Evolutionary conservation across 2,113 vertebrate species (phyloP), one percentile per base, ranked within the genome.

Genomic region (Furnarius figulus): DNA sequence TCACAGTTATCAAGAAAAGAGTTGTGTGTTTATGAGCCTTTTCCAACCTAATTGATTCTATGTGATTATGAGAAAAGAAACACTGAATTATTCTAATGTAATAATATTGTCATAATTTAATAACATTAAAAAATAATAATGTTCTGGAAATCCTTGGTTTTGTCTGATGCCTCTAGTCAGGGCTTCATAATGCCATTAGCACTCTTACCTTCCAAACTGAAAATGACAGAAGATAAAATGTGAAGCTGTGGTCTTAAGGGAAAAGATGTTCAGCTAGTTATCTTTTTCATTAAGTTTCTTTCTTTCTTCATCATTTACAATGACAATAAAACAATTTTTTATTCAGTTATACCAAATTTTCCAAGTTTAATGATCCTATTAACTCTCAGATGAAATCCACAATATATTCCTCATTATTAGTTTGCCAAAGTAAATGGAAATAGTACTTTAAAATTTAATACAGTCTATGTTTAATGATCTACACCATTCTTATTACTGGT

Each of bases 371-470:
- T 92, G 75, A 92, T 88, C 49, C 95, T 73, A 86, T 91, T 94
- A 96, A 88, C 53, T 83, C 40, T 88, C 85, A 90, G 76, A 70
- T 83, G 79, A 93, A 93, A 95, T 90, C 63, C 52, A 85, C 81
- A 75, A 67, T 87, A 53, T 91, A 82, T 87, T 93, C 75, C 55
- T 92, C 40, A 71, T 86, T 85, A 86, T 88, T 96, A 82, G 55
- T 93, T 94, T 95, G 85, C 83, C 88, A 95, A 92, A 93, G 68
- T 73, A 94, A 93, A 93, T 95, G 79, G 88, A 93, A 94, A 90
- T 85, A 92, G 79, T 73, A 66, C 17, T 96, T 97, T 58, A 92
- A 93, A 96, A 83, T 93, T 88, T 90, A 91, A 88, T 93, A 55
- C 37, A 46, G 40, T 28, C 7, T 49, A 83, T 77, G 50, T 58